Base-by-base conservation (phyloP, 2,113 vertebrate genomes). In the Phainopepla nitens region DNA sequence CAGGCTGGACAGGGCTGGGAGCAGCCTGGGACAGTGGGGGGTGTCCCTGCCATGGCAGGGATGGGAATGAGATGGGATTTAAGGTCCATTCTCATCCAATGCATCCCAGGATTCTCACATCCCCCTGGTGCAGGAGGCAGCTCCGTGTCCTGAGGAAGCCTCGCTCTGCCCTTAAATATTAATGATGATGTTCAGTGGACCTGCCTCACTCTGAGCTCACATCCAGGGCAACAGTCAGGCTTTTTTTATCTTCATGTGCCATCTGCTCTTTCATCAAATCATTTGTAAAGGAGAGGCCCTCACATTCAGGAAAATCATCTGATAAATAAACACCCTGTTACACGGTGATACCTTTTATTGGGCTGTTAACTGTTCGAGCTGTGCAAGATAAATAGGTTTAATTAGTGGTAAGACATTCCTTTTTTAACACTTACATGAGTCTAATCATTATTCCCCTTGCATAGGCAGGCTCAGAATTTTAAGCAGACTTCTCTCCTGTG, bases 31-130 rank as follows among this genome's bases (percentile, higher is more conserved):
- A 35, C 2, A 3, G 44, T 56, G 62, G 62, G 0, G 69, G 54
- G 47, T 45, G 73, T 61, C 62, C 54, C 62, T 78, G 84, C 22
- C 58, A 42, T 35, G 60, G 70, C 42, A 66, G 35, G 6, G 18
- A 2, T 28, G 39, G 54, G 0, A 24, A 1, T 1, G 1, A 11
- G 9, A 3, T 49, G 65, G 0, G 11, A 0, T 71, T 65, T 72
- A 2, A 64, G 31, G 5, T 57, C 27, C 14, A 6, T 50, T 51
- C 28, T 23, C 2, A 21, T 13, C 39, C 53, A 45, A 39, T 25
- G 2, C 53, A 29, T 14, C 24, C 44, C 60, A 20, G 24, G 39
- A 51, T 45, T 68, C 19, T 81, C 53, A 19, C 31, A 1, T 39
- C 12, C 3, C 8, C 1, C 0, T 9, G 19, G 21, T 39, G 36